Evolutionary conservation across 2,113 vertebrate genomes (phyloP), one percentile per base, ranked within the genome.

Genomic region (Oryzias melastigma): DNA sequence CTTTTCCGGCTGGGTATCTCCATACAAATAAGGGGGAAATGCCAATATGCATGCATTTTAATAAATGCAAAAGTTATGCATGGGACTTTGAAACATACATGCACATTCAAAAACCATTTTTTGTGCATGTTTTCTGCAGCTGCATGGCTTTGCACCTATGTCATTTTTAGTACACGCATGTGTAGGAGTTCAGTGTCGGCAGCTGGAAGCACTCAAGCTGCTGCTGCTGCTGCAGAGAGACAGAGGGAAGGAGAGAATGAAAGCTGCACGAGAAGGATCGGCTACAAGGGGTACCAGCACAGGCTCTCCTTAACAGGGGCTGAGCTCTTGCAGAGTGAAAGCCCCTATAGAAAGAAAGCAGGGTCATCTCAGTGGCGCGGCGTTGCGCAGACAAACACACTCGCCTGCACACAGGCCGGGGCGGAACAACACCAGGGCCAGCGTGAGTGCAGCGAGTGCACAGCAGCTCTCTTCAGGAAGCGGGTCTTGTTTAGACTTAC

Each of bases 181-280:
- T 82, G 83, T 77, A 67, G 78, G 82, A 85, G 85, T 82, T 92
- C 87, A 85, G 83, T 88, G 73, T 91, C 87, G 82, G 89, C 92
- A 92, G 93, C 93, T 92, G 91, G 92, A 95, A 93, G 86, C 85
- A 90, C 89, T 93, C 91, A 91, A 83, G 85, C 82, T 71, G 81
- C 81, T 70, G 80, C 77, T 89, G 82, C 47, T 65, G 77, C 69
- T 35, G 35, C 35, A 35, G 35, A 35, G 35, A 64, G 78, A 66
- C 63, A 66, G 66, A 61, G 63, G 61, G 65, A 66, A 62, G 53
- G 74, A 76, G 52, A 70, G 66, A 75, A 54, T 64, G 62, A 82
- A 64, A 82, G 76, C 73, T 81, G 75, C 50, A 80, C 75, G 79
- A 78, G 68, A 78, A 75, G 71, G 65, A 85, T 72, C 62, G 71